A percentile compares a stretch with the other conserved stretches of the same genome.
Evolutionary conservation across 2,888 invertebrate species (phyloP).

Genomic region (Chaetoderma sp.): DNA sequence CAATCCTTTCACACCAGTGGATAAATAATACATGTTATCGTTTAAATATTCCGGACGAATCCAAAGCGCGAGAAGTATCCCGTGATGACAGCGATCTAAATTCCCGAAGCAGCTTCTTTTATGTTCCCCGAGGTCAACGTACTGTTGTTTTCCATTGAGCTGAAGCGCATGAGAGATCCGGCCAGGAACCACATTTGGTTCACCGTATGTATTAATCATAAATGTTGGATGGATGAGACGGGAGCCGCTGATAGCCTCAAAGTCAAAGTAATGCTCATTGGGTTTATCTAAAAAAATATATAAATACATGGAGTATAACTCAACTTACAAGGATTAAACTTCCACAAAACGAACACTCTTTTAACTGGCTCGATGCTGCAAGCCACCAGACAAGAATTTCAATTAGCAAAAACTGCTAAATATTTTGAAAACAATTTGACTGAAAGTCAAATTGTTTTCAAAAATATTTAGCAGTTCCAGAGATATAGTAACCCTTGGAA

Average conservation of each 20-base stretch:
- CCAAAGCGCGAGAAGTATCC: conserved; percentile 52
- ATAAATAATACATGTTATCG: conserved; percentile 51
- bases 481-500: too few species aligned
- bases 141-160: conserved; percentile 44
- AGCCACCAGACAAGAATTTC: background rate
- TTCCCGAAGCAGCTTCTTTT: conserved; percentile 52
- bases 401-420: background rate
- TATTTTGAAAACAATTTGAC: too few species aligned
- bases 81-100: conserved; percentile 54
- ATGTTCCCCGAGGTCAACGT: conserved; percentile 49
- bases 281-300: conserved; percentile 51
- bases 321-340: background rate
- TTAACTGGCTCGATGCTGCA: too few species aligned
- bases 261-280: conserved; percentile 45
- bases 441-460: too few species aligned
- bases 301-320: background rate
- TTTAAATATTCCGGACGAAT: conserved; percentile 44
- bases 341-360: too few species aligned
- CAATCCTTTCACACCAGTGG: conserved; percentile 59
- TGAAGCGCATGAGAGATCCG: conserved; percentile 51
- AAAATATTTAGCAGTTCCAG: too few species aligned
- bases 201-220: conserved; percentile 40
- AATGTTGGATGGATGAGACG: conserved; percentile 41
- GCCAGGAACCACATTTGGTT: conserved; percentile 44
- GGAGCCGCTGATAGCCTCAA: conserved; percentile 48